These are phyloP conservation scores for Xylocampa areola DNA, from an alignment of 2,888 invertebrate genomes.

Conservation along the genomic window DNA sequence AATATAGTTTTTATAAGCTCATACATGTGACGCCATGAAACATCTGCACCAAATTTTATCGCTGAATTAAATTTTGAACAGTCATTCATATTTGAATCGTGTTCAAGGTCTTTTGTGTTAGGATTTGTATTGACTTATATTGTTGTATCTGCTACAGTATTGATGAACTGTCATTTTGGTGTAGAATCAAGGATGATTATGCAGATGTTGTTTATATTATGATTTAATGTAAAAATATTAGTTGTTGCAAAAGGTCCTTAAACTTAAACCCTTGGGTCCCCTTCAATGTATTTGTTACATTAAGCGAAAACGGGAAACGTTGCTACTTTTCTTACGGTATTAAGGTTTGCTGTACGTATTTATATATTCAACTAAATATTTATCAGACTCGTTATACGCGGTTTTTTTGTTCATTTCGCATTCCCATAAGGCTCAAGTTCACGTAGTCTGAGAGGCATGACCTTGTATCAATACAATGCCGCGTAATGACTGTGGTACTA, in stretches of 20 bases:
- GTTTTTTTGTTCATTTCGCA: slow-evolving; percentile 11
- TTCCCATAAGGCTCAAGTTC: slow-evolving; percentile 32
- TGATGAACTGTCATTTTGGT: slow-evolving; percentile 34
- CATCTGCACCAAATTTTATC: slow-evolving; percentile 59
- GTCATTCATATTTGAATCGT: slow-evolving; percentile 53
- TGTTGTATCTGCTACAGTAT: slow-evolving; percentile 31
- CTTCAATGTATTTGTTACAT: slow-evolving; percentile 9
- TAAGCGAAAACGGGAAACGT: neutral
- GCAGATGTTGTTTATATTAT: slow-evolving; percentile 10
- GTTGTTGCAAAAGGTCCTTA: slow-evolving; percentile 18
- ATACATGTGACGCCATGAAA: slow-evolving; percentile 38
- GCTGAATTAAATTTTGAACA: slow-evolving; percentile 53
- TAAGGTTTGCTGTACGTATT: neutral
- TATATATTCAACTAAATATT: neutral
- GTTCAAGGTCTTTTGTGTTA: slow-evolving; percentile 47
- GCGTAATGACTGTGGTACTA: slow-evolving; percentile 65
- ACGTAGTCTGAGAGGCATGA: slow-evolving; percentile 48
- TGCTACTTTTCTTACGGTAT: neutral
- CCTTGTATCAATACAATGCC: slow-evolving; percentile 67
- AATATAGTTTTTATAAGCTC: slow-evolving; percentile 48
- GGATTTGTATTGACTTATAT: slow-evolving; percentile 41
- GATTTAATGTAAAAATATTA: slow-evolving; percentile 4
- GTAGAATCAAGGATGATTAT: slow-evolving; percentile 26
- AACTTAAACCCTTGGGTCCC: slow-evolving; percentile 10
- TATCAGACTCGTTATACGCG: neutral